Base-by-base conservation (phyloP, 2,113 vertebrate species). In the Neodontobutis hainanensis region DNA sequence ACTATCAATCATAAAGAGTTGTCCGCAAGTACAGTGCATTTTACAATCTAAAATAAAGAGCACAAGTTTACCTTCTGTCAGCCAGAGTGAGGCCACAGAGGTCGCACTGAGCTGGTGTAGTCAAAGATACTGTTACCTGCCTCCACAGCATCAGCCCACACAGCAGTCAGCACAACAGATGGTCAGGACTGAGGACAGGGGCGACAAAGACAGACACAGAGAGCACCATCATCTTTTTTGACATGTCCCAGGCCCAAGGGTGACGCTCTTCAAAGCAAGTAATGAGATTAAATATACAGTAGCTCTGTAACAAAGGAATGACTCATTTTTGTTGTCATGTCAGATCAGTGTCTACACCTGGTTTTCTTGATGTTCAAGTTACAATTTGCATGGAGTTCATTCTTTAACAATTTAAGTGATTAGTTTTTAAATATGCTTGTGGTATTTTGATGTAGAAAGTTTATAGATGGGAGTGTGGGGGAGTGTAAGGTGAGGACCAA, bases 131-230 rank as follows among this genome's bases (percentile, higher is more conserved):
- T 70, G 73, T 90, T 87, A 83, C 87, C 77, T 80, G 62, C 16
- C 12, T 55, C 66, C 73, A 38, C 60, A 59, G 74, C 82, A 83
- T 86, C 82, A 82, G 65, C 77, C 80, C 77, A 80, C 85, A 84
- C 75, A 76, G 69, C 79, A 81, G 78, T 79, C 81, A 81, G 79
- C 81, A 83, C 72, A 82, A 61, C 86, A 86, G 78, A 87, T 81
- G 82, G 78, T 52, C 70, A 53, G 63, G 52, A 80, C 73, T 65
- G 43, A 80, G 44, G 58, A 68, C n/a, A 63, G 72, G 36, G 78
- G n/a, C 40, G 46, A 71, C 35, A 65, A 48, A 73, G 66, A 60
- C 45, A 68, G 57, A 75, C 42, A 2, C 62, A 55, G 55, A 65
- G 42, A 83, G 65, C 68, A 61, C 50, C 63, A 80, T 75, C 56